phyloP scores from a whole-genome alignment of 2,113 vertebrate species.

The Elanus axillaris region DNA sequence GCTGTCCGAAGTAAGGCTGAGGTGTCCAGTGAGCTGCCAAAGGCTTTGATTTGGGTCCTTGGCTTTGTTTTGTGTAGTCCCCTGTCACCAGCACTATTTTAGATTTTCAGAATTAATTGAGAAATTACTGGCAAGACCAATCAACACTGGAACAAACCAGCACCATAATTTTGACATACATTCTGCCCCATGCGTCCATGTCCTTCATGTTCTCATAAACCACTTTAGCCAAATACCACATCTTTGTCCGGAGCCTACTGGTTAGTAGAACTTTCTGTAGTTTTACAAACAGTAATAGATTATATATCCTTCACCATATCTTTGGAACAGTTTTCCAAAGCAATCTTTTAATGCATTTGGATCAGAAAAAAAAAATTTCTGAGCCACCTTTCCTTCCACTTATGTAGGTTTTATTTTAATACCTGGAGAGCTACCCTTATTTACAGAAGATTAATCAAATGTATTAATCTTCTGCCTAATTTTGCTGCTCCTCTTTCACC shows the following conservation, averaged over 20 bases:
- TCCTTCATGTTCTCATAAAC: not conserved
- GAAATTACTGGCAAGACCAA: not conserved
- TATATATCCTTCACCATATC: not conserved
- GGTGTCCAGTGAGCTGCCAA: not conserved
- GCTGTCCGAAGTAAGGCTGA: not conserved
- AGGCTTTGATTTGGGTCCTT: not conserved
- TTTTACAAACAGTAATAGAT: not conserved
- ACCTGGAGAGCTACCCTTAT: not conserved
- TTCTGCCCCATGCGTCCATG: not conserved
- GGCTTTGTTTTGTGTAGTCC: not conserved
- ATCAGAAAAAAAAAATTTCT: not conserved
- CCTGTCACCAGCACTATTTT: not conserved
- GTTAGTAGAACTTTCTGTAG: not conserved
- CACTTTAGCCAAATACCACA: not conserved
- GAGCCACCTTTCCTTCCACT: not conserved
- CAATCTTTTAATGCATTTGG: not conserved
- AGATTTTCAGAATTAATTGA: not conserved
- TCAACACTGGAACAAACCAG: not conserved
- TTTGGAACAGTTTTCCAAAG: not conserved
- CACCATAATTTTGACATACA: not conserved
- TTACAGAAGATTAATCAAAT: not conserved
- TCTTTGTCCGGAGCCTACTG: not conserved
- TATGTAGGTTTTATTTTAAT: not conserved
- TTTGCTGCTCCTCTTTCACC: not conserved
- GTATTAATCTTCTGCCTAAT: not conserved